Conservation (phyloP, 2,113 vertebrate species). For the Oreochromis tanganicae region DNA sequence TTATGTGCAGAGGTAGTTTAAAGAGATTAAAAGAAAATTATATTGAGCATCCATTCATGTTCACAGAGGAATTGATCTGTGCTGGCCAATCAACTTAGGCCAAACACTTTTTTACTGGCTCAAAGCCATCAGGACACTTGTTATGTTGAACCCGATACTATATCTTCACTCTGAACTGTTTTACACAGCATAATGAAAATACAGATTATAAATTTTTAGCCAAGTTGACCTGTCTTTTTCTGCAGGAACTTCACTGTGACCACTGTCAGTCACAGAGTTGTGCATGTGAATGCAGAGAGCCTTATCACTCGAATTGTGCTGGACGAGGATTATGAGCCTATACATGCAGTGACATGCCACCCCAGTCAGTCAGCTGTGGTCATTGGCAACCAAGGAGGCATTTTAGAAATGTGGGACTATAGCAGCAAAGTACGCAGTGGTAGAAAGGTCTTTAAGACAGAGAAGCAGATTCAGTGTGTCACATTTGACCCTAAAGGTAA, state of each 20-base stretch:
- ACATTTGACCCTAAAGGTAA: conserved; percentile 84
- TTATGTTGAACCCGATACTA: not conserved
- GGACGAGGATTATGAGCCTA: conserved; percentile 67
- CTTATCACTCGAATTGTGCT: conserved; percentile 66
- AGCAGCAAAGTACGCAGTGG: conserved; percentile 57
- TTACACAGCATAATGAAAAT: not conserved
- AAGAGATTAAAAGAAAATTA: not conserved
- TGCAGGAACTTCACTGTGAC: conserved; percentile 86
- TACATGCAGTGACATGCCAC: conserved; percentile 82
- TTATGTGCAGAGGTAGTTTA: not conserved
- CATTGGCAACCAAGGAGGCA: conserved; percentile 76
- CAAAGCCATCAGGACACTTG: not conserved
- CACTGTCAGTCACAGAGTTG: conserved; percentile 73
- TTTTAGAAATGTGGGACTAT: conserved; percentile 85
- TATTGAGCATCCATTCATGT: not conserved
- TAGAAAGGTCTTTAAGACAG: conserved; percentile 74
- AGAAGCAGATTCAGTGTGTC: conserved; percentile 75
- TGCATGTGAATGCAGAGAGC: conserved; percentile 72
- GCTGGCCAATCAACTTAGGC: not conserved
- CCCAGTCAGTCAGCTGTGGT: conserved; percentile 73
- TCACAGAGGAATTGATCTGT: not conserved
- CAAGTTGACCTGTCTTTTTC: not conserved
- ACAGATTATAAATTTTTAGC: not conserved
- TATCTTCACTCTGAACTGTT: not conserved
- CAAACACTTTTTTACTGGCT: not conserved